Percentiles rank a stretch among this genome's conserved stretches.
Conservation (phyloP, 2,797 vertebrate species). For the Tapirus indicus region DNA sequence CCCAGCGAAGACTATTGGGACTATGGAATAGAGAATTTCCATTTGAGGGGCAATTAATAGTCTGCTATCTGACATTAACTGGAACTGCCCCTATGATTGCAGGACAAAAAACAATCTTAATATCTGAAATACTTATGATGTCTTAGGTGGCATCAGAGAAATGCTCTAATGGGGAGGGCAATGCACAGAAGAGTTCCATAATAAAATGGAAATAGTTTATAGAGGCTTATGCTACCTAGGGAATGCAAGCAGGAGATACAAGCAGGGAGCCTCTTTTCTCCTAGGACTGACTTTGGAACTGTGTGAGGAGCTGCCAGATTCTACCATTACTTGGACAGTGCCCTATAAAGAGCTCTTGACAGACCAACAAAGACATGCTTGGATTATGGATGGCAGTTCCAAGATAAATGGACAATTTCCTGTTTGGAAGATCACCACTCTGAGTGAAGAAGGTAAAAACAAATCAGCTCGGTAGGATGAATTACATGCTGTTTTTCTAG, state of each 20-base stretch:
- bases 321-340: background rate
- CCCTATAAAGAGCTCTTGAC: background rate
- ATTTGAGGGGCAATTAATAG: background rate
- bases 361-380: background rate
- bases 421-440: background rate
- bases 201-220: background rate
- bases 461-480: background rate
- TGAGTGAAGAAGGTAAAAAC: background rate
- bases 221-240: background rate
- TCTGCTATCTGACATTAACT: background rate
- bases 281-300: background rate
- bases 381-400: background rate
- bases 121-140: background rate
- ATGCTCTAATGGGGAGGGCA: background rate
- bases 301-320: background rate
- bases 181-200: background rate
- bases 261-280: background rate
- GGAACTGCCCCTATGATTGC: background rate
- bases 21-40: background rate
- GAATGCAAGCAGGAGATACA: background rate
- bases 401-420: background rate
- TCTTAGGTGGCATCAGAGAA: conserved; percentile 30
- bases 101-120: background rate
- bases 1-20: background rate
- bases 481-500: background rate